Base-by-base conservation (phyloP, 2,888 invertebrate genomes). In the Drosophila pseudotalamancana region DNA sequence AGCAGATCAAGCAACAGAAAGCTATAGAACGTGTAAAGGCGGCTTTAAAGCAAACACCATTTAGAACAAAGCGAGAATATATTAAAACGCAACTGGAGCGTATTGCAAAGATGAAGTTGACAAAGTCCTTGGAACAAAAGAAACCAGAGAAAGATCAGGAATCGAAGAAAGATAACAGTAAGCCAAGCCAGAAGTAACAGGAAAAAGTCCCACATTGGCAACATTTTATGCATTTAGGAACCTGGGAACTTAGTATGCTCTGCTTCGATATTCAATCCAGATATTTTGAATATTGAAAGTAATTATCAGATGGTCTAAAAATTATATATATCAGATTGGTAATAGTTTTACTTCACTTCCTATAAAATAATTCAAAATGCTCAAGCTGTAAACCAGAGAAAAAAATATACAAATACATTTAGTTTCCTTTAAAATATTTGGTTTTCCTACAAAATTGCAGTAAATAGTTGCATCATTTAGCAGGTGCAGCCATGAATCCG, bases 401-500 rank as follows among this genome's bases (percentile, higher is more conserved):
- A 31, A 9, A n/a, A 9, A 8, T 6, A 34, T 8, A 3, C 14
- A 49, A 9, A 18, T 14, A 6, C 1, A 46, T n/a, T 4, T 23
- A 14, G 9, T 35, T 49, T n/a, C 16, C 12, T 11, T 5, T 12
- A 19, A 37, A 49, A 27, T 37, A 27, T 6, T 16, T 6, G 3
- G 3, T 27, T 31, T 11, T 14, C 0, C 31, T n/a, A 5, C 16
- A 18, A 21, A 11, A 23, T 19, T 21, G 14, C 4, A 12, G 12
- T 29, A 4, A 1, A 25, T 1, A 25, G 6, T 3, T 9, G 11
- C 0, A n/a, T 29, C 3, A 3, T n/a, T 25, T n/a, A 18, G 27
- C 9, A n/a, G 11, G 18, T 12, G 11, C 9, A 8, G 25, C 4
- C 4, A 70, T 70, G 70, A 50, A 31, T 43, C 12, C 79, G 14